Conservation (phyloP, 1,140 invertebrate species). For the Apolygus lucorum region DNA sequence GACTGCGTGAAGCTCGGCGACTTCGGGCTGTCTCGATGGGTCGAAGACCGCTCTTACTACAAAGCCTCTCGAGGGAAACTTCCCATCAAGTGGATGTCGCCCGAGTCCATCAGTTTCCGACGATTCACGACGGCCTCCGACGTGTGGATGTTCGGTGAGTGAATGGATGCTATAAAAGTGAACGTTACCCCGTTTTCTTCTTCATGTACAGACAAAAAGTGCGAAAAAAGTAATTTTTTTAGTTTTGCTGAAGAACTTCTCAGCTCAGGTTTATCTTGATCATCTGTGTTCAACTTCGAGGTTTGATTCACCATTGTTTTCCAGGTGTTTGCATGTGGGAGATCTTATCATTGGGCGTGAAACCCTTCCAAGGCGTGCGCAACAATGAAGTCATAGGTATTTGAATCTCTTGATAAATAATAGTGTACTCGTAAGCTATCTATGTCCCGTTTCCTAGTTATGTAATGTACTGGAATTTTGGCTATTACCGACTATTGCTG, state of each 20-base stretch:
- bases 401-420: too few species aligned
- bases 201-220: too few species aligned
- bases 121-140: constrained; percentile 94
- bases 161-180: not conserved
- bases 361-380: constrained; percentile 95
- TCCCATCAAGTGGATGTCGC: constrained; percentile 99
- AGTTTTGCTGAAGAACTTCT: not conserved
- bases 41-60: constrained; percentile 95
- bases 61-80: constrained; percentile 93
- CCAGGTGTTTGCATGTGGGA: constrained; percentile 99
- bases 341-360: constrained; percentile 95
- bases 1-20: constrained; percentile 95
- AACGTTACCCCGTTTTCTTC: too few species aligned
- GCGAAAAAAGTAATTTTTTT: too few species aligned
- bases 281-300: constrained; percentile 24
- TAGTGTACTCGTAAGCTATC: too few species aligned
- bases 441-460: too few species aligned
- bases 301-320: too few species aligned
- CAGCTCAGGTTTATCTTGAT: not conserved
- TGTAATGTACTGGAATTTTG: too few species aligned
- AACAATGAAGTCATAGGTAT: constrained; percentile 98
- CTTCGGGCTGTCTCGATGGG: constrained; percentile 91
- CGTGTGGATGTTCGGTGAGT: constrained; percentile 97
- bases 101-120: constrained; percentile 96
- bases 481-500: too few species aligned